phyloP scores from a whole-genome alignment of 2,888 invertebrate genomes.

The Pterobdella sp. region DNA sequence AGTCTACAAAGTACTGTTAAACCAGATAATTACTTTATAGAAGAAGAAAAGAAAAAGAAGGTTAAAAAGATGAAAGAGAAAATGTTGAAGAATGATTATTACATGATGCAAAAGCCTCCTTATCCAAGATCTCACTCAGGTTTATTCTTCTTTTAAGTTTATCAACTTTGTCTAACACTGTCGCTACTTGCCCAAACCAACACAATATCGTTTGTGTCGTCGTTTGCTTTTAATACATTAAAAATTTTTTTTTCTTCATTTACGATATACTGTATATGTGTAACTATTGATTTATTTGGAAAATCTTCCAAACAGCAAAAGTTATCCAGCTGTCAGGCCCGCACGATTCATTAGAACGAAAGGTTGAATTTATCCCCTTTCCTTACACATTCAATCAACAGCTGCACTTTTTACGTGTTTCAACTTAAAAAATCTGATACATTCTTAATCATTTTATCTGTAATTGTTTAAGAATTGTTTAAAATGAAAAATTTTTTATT shows the following conservation, averaged over 20 bases:
- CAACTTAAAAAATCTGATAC: not conserved
- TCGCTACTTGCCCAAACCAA: no score
- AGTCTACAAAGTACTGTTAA: constrained; percentile 3
- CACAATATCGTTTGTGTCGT: no score
- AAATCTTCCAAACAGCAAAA: not conserved
- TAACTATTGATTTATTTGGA: not conserved
- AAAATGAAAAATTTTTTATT: not conserved
- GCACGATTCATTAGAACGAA: constrained; percentile 10
- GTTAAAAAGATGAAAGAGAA: not conserved
- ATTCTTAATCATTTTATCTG: not conserved
- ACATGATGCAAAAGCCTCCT: not conserved
- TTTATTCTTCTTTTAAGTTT: no score
- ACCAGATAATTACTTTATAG: not conserved
- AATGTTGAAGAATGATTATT: not conserved
- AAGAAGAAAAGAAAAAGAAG: not conserved
- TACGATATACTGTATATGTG: no score
- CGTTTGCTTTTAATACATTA: no score
- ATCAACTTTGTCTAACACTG: no score
- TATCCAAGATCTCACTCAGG: constrained; percentile 8
- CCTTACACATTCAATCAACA: not conserved
- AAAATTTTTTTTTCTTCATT: no score
- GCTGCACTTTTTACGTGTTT: not conserved
- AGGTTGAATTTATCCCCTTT: not conserved
- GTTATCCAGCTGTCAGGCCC: constrained; percentile 5
- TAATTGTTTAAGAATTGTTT: not conserved